phyloP scores from a whole-genome alignment of 2,888 invertebrate genomes.

The Hypomecis punctinalis region DNA sequence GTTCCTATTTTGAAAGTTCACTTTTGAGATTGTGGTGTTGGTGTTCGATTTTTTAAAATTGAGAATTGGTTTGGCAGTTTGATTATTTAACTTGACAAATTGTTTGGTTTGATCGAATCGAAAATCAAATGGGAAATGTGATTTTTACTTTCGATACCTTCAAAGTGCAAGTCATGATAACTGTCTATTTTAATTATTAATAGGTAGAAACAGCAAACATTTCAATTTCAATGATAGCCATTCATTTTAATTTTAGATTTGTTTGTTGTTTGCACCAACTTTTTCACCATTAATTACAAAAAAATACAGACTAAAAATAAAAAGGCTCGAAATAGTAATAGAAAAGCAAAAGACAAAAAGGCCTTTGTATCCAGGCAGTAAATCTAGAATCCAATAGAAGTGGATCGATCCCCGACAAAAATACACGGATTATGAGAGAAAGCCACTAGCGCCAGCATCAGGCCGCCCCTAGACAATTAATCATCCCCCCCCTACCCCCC shows the following conservation, averaged over 20 bases:
- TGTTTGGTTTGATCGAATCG: too few relatives aligned
- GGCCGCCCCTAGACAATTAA: slow-evolving; percentile 62
- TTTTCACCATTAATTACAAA: too few relatives aligned
- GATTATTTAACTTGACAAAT: background rate
- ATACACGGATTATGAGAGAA: slow-evolving; percentile 48
- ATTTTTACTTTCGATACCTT: too few relatives aligned
- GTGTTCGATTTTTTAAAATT: background rate
- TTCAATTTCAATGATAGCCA: too few relatives aligned
- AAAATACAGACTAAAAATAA: background rate
- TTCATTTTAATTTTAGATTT: too few relatives aligned
- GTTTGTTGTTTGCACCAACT: too few relatives aligned
- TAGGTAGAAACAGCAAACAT: too few relatives aligned
- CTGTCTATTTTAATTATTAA: too few relatives aligned
- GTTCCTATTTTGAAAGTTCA: slow-evolving; percentile 55
- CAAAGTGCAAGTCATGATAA: too few relatives aligned
- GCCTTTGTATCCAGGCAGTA: slow-evolving; percentile 20
- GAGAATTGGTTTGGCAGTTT: slow-evolving; percentile 1
- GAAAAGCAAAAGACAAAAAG: background rate
- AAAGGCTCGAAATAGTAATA: too few relatives aligned
- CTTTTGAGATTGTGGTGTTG: background rate
- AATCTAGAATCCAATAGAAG: slow-evolving; percentile 31
- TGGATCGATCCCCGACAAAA: slow-evolving; percentile 42
- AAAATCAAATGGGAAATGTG: too few relatives aligned
- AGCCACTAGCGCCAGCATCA: slow-evolving; percentile 46
- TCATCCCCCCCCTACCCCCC: slow-evolving; percentile 57